phyloP scores from a whole-genome alignment of 1,140 invertebrate species.

The Papilio machaon region DNA sequence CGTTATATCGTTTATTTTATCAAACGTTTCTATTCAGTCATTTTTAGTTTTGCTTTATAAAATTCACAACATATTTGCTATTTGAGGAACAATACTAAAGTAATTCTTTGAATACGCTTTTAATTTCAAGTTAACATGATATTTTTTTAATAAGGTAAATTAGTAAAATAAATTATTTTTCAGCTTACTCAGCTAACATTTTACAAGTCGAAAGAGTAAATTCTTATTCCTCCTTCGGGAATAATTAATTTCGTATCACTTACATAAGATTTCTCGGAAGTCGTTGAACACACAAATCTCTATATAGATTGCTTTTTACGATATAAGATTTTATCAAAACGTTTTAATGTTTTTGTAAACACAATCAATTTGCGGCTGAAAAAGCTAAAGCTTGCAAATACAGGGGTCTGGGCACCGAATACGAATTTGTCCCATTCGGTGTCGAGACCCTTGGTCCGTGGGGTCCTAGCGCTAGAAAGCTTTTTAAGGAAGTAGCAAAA shows the following conservation, averaged over 20 bases:
- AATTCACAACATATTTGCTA: not conserved
- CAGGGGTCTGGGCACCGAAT: too few species aligned
- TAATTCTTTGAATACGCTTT: not conserved
- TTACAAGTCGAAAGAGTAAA: not conserved
- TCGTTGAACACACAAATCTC: constrained; percentile 7
- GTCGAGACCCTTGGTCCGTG: too few species aligned
- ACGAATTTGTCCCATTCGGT: too few species aligned
- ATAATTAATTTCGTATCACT: constrained; percentile 35
- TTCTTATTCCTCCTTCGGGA: constrained; percentile 11
- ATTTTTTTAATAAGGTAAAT: not conserved
- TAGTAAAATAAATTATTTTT: not conserved
- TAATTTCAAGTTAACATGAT: not conserved
- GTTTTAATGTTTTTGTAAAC: not conserved
- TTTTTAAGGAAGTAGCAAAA: too few species aligned
- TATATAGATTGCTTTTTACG: not conserved
- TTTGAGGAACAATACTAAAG: too few species aligned
- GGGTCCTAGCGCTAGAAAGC: too few species aligned
- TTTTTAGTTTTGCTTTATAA: not conserved
- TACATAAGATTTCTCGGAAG: constrained; percentile 12
- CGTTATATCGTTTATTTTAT: not conserved
- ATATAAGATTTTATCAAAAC: not conserved
- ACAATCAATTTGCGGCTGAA: not conserved
- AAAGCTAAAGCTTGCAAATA: too few species aligned
- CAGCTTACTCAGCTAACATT: constrained; percentile 9
- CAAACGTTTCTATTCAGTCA: not conserved